Evolutionary conservation across 2,888 invertebrate species (phyloP), one percentile per base, ranked within the genome.

Genomic region (Ctenicera cuprea): DNA sequence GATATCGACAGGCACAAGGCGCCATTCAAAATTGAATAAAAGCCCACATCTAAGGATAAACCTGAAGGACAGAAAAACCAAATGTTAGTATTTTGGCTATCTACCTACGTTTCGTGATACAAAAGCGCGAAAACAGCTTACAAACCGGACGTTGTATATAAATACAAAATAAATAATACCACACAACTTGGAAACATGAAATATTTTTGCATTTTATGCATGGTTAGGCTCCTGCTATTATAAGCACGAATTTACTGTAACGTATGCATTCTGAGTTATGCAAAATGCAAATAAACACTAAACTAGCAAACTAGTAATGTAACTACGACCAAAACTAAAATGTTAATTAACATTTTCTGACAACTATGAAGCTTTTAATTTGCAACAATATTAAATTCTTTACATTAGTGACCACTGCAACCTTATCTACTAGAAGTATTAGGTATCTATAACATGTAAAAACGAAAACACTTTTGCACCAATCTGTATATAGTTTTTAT

Each of bases 1-100:
- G 52, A 22, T 52, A 26, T 30, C 52, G 52, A 52, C 52, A 52
- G 20, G 33, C 5, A 26, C 26, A 2, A 20, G 50, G n/a, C 26
- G 22, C 18, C 50, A 20, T 50, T 50, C 50, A 52, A 45, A 22
- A 52, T 52, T 30, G 52, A 52, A 26, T 52, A 22, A 52, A 22
- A 12, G 0, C 26, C 52, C 52, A 22, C 45, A 12, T 11, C 12
- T 52, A 1, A 7, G 26, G 30, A 52, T 52, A 26, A 52, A 12
- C 16, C 52, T 18, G 20, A 26, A 52, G 4, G 26, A 1, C 11
- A 45, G 7, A 18, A 11, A 18, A 45, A 16, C 18, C 1, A 33
- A 33, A 8, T 33, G 33, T 33, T 33, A 33, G 33, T 9, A 18
- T 45, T 45, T 45, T 45, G 33, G 33, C 1, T 33, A 33, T 33